Evolutionary conservation across 1,140 invertebrate genomes (phyloP).

Genomic region (Stegodyphus dumicola): DNA sequence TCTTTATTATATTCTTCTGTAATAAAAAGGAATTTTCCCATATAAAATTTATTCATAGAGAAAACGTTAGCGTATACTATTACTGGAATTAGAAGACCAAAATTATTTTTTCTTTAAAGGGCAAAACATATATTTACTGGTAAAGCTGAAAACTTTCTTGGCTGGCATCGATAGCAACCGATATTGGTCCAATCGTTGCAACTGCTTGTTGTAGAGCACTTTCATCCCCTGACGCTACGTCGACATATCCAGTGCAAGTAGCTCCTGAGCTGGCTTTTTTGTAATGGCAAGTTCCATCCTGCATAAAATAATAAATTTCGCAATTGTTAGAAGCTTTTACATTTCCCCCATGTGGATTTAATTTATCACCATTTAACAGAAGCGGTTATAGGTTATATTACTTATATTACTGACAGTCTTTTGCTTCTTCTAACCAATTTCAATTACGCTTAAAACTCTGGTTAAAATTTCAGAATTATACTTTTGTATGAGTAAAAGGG

Average conservation of each 20-base stretch:
- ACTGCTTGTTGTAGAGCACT: conserved; percentile 79
- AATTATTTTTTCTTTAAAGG: not conserved
- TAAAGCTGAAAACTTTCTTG: conserved; percentile 84
- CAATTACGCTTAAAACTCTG: too few species aligned
- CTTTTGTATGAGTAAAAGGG: too few species aligned
- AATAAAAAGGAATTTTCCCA: too few species aligned
- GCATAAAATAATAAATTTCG: not conserved
- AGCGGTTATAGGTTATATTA: not conserved
- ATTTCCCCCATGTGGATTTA: not conserved
- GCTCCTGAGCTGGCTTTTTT: conserved; percentile 80
- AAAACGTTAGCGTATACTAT: not conserved
- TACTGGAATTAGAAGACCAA: not conserved
- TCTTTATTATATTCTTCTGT: too few species aligned
- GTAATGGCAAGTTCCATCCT: conserved; percentile 76
- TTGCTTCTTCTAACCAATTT: too few species aligned
- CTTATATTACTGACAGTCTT: too few species aligned
- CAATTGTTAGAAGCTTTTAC: too few species aligned
- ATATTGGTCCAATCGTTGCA: conserved; percentile 86
- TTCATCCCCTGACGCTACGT: conserved; percentile 78
- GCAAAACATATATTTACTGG: conserved; percentile 18
- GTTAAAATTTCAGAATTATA: too few species aligned
- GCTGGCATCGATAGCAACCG: conserved; percentile 91
- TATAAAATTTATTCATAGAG: too few species aligned
- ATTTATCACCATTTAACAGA: not conserved
- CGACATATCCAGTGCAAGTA: conserved; percentile 84